Conservation (phyloP, 2,888 invertebrate species). For the Deroplatys truncata region DNA sequence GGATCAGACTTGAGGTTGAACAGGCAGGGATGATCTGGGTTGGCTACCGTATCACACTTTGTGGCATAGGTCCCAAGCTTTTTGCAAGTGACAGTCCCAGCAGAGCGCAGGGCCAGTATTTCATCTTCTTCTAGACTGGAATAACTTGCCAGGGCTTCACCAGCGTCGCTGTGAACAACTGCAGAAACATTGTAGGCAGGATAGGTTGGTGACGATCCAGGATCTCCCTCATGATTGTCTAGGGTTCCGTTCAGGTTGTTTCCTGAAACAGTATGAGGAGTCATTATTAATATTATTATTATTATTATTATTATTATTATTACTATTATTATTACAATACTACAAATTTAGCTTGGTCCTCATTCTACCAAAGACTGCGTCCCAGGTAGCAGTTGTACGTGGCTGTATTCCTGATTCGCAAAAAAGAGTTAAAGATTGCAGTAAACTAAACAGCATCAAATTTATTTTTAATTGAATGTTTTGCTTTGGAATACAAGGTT, state of each 20-base stretch:
- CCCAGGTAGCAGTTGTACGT: no score
- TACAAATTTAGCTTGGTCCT: no score
- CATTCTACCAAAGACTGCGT: no score
- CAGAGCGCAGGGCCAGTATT: slow-evolving; percentile 22
- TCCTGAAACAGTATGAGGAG: neutral
- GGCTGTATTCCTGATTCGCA: no score
- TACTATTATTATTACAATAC: no score
- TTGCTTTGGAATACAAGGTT: no score
- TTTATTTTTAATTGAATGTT: no score
- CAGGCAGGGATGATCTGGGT: slow-evolving; percentile 51
- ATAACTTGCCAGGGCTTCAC: slow-evolving; percentile 38
- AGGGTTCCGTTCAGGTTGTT: slow-evolving; percentile 35
- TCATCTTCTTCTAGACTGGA: neutral
- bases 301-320: no score
- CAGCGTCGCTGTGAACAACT: slow-evolving; percentile 44
- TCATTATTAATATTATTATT: no score
- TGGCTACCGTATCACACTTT: slow-evolving; percentile 32
- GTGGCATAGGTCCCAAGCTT: slow-evolving; percentile 15
- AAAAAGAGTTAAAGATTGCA: no score
- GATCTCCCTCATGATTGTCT: slow-evolving; percentile 47
- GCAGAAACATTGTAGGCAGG: slow-evolving; percentile 45
- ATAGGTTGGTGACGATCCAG: slow-evolving; percentile 41
- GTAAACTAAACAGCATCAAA: no score
- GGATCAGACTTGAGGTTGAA: slow-evolving; percentile 77
- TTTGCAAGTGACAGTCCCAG: slow-evolving; percentile 19